phyloP scores from a whole-genome alignment of 2,888 invertebrate genomes.

The Lasius fuliginosus region DNA sequence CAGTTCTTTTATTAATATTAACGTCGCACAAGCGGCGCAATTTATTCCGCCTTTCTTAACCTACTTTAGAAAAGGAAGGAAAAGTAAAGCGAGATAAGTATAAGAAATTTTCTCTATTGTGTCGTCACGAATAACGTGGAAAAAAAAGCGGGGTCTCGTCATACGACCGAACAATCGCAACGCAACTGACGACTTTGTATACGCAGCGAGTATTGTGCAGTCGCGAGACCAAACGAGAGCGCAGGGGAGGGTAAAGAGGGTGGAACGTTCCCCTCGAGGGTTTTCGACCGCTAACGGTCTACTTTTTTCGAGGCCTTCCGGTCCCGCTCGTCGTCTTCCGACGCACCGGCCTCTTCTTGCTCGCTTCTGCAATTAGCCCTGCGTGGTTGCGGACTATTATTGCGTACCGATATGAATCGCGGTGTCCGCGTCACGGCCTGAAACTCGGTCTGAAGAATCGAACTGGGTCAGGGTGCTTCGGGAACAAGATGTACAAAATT shows the following conservation, averaged over 20 bases:
- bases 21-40: not conserved
- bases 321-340: slow-evolving; percentile 27
- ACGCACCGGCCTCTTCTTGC: slow-evolving; percentile 10
- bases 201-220: slow-evolving; percentile 34
- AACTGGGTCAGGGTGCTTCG: slow-evolving; percentile 49
- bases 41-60: slow-evolving; percentile 42
- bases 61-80: slow-evolving; percentile 11
- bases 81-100: slow-evolving; percentile 9
- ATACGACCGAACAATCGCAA: slow-evolving; percentile 25
- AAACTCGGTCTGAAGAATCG: slow-evolving; percentile 9
- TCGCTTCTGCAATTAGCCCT: slow-evolving; percentile 61
- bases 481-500: not conserved
- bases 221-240: slow-evolving; percentile 49
- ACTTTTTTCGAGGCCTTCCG: slow-evolving; percentile 73
- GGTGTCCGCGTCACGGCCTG: slow-evolving; percentile 23
- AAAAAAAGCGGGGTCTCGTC: slow-evolving; percentile 21
- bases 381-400: slow-evolving; percentile 53
- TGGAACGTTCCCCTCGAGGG: slow-evolving; percentile 65
- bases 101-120: slow-evolving; percentile 43
- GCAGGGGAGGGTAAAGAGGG: slow-evolving; percentile 70
- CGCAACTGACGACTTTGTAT: slow-evolving; percentile 20
- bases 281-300: slow-evolving; percentile 66
- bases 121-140: slow-evolving; percentile 33
- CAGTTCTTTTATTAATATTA: slow-evolving; percentile 9
- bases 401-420: slow-evolving; percentile 27